These are phyloP conservation scores for Meloidogyne exigua DNA, from an alignment of 1,140 invertebrate genomes.

Conservation along the genomic window DNA sequence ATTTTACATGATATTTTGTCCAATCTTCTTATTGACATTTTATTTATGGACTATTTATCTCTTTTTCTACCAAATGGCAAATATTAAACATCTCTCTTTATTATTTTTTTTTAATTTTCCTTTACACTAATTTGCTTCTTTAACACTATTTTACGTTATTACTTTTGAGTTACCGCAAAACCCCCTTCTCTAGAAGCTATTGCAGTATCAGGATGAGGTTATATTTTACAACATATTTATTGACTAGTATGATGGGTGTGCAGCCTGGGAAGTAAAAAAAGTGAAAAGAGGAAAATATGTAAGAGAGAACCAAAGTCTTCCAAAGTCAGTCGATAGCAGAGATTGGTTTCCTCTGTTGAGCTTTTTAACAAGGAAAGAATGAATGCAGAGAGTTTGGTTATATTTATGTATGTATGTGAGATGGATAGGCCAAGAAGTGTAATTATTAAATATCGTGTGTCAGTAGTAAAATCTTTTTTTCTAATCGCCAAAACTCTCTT, in stretches of 20 bases:
- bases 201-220: neutral
- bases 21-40: neutral
- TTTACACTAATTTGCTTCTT: neutral
- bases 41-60: neutral
- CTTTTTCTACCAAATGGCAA: neutral
- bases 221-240: conserved; percentile 1
- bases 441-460: neutral
- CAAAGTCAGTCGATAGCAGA: neutral
- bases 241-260: neutral
- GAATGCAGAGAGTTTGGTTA: too few relatives aligned
- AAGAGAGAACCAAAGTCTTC: neutral
- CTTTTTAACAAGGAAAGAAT: too few relatives aligned
- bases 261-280: neutral
- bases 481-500: neutral
- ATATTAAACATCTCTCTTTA: neutral
- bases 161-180: neutral
- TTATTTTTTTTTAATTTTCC: neutral
- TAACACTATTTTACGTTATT: neutral
- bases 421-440: neutral
- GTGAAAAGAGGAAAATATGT: neutral
- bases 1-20: neutral
- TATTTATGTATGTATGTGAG: too few relatives aligned
- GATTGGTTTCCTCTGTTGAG: neutral
- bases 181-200: neutral
- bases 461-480: neutral